Evolutionary conservation across 2,797 vertebrate species (phyloP).

Genomic region (Channallabes apus): DNA sequence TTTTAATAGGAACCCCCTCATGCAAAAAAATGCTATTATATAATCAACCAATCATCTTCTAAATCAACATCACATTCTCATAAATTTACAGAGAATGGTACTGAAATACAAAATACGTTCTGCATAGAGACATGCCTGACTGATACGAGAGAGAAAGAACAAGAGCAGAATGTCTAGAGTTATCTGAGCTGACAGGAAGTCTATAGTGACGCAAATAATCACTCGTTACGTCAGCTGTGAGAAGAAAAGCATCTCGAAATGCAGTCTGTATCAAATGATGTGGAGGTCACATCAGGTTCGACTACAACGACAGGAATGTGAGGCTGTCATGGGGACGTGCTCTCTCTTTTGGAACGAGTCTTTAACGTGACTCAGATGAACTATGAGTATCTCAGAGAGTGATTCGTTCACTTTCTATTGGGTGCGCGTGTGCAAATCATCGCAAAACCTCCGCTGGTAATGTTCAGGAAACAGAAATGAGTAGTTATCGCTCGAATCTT

Average conservation of each 20-base stretch:
- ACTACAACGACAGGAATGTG: background rate
- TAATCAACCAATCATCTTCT: background rate
- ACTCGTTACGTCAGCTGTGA: background rate
- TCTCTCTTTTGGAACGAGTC: no score
- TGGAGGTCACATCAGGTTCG: background rate
- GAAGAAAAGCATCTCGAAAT: background rate
- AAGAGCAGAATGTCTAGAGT: background rate
- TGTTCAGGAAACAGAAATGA: no score
- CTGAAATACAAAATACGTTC: background rate
- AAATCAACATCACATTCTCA: no score
- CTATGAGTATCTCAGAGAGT: no score
- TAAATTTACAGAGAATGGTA: no score
- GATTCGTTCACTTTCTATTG: no score
- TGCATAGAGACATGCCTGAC: background rate
- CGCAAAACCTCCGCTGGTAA: no score
- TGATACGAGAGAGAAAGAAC: background rate
- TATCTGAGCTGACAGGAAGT: background rate
- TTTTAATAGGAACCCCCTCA: background rate
- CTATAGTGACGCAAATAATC: background rate
- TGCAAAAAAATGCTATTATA: background rate
- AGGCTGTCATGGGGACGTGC: background rate
- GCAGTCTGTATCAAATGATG: no score
- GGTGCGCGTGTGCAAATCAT: no score
- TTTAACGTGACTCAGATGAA: no score
- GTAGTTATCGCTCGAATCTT: no score